Evolutionary conservation across 23 tunicate genomes (phyloP).

Genomic region (Corella eumyota): DNA sequence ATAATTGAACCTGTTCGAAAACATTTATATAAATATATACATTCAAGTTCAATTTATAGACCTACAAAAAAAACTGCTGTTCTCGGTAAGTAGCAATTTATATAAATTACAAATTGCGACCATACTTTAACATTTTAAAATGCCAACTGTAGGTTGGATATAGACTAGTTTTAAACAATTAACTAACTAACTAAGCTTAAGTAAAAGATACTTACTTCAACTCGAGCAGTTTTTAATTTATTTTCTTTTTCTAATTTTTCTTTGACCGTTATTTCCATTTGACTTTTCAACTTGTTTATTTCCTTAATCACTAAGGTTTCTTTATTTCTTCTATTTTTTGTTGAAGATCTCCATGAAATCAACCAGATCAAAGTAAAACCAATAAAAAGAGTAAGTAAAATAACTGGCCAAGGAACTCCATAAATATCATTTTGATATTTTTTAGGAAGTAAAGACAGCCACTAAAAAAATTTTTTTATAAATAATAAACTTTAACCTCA

Average conservation of each 20-base stretch:
- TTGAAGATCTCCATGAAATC: slow-evolving; percentile 33
- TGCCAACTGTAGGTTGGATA: too few species aligned
- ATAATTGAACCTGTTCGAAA: too few species aligned
- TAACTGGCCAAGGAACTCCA: slow-evolving; percentile 65
- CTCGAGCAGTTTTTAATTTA: slow-evolving; percentile 25
- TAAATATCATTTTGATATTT: slow-evolving; percentile 62
- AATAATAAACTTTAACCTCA: too few species aligned
- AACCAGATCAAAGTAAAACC: slow-evolving; percentile 45
- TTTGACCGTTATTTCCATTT: slow-evolving; percentile 19
- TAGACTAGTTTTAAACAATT: too few species aligned
- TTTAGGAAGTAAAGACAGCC: slow-evolving; percentile 56
- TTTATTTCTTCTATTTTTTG: slow-evolving; percentile 11
- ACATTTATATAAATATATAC: too few species aligned
- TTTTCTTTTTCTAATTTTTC: slow-evolving; percentile 57
- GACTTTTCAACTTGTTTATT: slow-evolving; percentile 24
- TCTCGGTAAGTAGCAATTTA: too few species aligned
- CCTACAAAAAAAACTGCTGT: too few species aligned
- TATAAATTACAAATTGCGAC: too few species aligned
- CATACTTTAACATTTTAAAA: too few species aligned
- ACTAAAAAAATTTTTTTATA: slow-evolving; percentile 66
- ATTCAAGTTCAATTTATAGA: too few species aligned
- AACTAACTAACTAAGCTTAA: slow-evolving; percentile 1
- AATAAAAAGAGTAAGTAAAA: slow-evolving; percentile 12
- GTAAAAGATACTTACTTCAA: slow-evolving; percentile 17
- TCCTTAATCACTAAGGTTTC: slow-evolving; percentile 1